Base-by-base conservation (phyloP, 92 coral and sea anemone genomes). In the Isaurus tuberculatus region DNA sequence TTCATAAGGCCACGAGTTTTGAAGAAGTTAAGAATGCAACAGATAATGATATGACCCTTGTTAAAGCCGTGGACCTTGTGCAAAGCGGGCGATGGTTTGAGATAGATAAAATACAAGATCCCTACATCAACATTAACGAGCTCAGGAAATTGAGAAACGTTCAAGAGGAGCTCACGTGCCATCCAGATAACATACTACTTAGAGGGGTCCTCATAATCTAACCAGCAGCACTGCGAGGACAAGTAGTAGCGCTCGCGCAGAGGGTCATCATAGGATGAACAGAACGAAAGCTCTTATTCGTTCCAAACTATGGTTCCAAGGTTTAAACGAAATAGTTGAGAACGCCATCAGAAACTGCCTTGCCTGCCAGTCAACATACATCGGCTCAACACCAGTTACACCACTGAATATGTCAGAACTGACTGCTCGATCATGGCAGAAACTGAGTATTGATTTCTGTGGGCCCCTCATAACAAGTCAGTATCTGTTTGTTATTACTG, bases 281-380 rank as follows among this genome's bases (percentile, higher is more conserved):
- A 32, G 60, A n/a, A 80, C 74, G 16, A 80, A 80, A 36, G 11
- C 73, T 5, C 42, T 80, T 1, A 80, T 80, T n/a, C 2, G 84
- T 44, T 60, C 73, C 27, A 80, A 80, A 7, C 22, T 65, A 2
- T 80, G 73, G 84, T 80, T 80, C 49, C 75, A 32, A 17, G 61
- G 36, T 19, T 7, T 44, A 33, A 13, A n/a, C n/a, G n/a, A n/a
- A n/a, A n/a, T n/a, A n/a, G n/a, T n/a, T n/a, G n/a, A n/a, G n/a
- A n/a, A n/a, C n/a, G n/a, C n/a, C n/a, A n/a, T n/a, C n/a, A n/a
- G n/a, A n/a, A n/a, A n/a, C n/a, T n/a, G n/a, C n/a, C 30, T 48
- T 7, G 65, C 81, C 22, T 74, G 66, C 32, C 81, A 74, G 32
- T 26, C 66, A 2, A n/a, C 81, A n/a, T 74, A 44, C 28, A 33